A percentile compares a stretch with the other conserved stretches of the same genome.
phyloP scores from a whole-genome alignment of 2,113 vertebrate species.

The Emydocephalus ijimae region DNA sequence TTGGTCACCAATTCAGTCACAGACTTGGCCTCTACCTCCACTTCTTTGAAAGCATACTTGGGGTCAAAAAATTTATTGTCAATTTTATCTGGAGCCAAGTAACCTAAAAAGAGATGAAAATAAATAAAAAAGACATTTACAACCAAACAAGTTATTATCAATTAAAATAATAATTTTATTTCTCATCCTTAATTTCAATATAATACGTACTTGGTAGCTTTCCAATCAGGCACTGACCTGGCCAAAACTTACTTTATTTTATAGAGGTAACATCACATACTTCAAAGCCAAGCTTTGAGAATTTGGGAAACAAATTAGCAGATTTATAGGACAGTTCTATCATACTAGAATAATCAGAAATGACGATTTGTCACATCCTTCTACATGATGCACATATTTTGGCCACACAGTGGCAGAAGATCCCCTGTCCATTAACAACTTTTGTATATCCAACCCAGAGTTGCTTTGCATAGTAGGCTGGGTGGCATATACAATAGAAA shows the following conservation, averaged over 20 bases:
- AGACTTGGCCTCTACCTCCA: slow-evolving; percentile 88
- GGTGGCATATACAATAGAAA: background rate
- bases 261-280: background rate
- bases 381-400: background rate
- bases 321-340: background rate
- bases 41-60: slow-evolving; percentile 94
- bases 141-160: background rate
- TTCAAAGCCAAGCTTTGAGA: background rate
- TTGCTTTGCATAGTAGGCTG: background rate
- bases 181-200: background rate
- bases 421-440: background rate
- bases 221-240: too few species aligned
- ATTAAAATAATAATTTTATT: background rate
- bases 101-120: slow-evolving; percentile 69
- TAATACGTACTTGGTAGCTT: background rate
- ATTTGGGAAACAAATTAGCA: background rate
- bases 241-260: background rate
- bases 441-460: background rate
- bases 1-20: slow-evolving; percentile 83
- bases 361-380: background rate
- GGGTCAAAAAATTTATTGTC: slow-evolving; percentile 95
- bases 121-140: background rate
- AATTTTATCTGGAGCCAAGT: slow-evolving; percentile 91
- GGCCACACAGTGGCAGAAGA: too few species aligned
- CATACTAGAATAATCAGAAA: background rate